Conservation (phyloP, 2,797 vertebrate species). For the Pseudochirops corinnae region DNA sequence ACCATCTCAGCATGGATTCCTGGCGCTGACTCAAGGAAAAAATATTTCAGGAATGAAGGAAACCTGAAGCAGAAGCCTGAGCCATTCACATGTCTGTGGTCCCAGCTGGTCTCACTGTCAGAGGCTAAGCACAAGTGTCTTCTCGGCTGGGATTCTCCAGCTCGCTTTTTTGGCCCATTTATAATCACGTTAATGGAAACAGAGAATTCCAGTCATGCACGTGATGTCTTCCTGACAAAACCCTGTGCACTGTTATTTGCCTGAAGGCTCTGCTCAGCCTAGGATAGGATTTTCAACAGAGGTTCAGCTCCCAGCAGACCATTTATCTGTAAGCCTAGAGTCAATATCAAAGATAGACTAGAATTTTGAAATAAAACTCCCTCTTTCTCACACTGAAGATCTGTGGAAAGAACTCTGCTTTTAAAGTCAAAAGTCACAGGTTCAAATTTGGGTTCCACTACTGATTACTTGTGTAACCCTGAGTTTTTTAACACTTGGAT, state of each 20-base stretch:
- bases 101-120: neutral
- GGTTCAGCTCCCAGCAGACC: neutral
- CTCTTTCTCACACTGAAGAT: neutral
- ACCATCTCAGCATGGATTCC: neutral
- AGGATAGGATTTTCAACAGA: neutral
- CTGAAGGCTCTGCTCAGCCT: neutral
- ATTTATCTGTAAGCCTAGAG: neutral
- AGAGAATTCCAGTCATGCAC: neutral
- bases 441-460: neutral
- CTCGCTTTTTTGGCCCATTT: neutral
- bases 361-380: neutral
- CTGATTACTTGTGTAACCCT: neutral
- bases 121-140: neutral
- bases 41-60: neutral
- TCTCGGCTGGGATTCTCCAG: neutral
- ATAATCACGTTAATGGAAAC: neutral
- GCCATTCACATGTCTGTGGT: neutral
- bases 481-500: neutral
- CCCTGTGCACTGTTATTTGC: neutral
- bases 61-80: neutral
- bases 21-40: neutral
- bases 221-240: neutral
- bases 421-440: neutral
- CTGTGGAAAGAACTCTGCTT: neutral
- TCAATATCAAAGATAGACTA: neutral